A percentile compares a stretch with the other conserved stretches of the same genome.
Evolutionary conservation across 2,888 invertebrate genomes (phyloP).

Genomic region (Philonicus albiceps): DNA sequence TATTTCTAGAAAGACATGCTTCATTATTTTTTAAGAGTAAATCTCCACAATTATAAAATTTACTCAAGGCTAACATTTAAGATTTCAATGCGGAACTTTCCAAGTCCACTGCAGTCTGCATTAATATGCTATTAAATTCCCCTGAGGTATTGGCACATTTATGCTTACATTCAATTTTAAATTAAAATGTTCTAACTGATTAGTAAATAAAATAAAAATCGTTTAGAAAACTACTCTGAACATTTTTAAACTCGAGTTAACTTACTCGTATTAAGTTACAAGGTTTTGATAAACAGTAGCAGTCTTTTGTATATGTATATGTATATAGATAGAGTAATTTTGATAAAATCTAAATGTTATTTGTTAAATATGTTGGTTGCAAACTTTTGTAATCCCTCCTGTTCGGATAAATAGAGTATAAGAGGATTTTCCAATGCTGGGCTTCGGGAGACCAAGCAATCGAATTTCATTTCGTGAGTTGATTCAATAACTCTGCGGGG

Average conservation of each 20-base stretch:
- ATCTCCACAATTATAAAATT: not conserved
- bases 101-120: not conserved
- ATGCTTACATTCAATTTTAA: too few relatives aligned
- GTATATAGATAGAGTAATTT: too few relatives aligned
- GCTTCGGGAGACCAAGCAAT: not conserved
- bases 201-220: too few relatives aligned
- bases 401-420: not conserved
- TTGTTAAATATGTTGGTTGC: too few relatives aligned
- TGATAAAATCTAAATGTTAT: too few relatives aligned
- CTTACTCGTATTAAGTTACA: too few relatives aligned
- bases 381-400: not conserved
- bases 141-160: too few relatives aligned
- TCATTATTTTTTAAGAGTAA: not conserved
- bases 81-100: not conserved
- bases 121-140: not conserved
- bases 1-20: conserved; percentile 9
- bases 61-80: not conserved
- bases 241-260: too few relatives aligned
- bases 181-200: too few relatives aligned
- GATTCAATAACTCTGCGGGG: not conserved
- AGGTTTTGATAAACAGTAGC: too few relatives aligned
- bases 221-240: too few relatives aligned
- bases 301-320: too few relatives aligned
- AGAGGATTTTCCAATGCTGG: not conserved
- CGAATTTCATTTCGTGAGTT: not conserved